Conservation (phyloP, 2,113 vertebrate genomes). For the Thamnaconus septentrionalis region DNA sequence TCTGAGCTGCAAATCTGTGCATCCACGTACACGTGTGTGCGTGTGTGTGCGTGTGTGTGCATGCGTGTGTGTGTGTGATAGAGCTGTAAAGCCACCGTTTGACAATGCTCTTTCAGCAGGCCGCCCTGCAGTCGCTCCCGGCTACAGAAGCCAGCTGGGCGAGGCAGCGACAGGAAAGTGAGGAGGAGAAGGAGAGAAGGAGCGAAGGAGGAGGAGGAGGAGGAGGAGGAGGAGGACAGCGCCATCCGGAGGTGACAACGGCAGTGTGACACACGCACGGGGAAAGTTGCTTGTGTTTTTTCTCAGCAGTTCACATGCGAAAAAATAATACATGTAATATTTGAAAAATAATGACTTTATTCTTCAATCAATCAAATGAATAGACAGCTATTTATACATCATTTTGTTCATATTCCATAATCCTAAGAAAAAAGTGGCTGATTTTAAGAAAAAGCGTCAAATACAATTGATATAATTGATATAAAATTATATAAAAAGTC, state of each 20-base stretch:
- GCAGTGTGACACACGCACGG: not conserved
- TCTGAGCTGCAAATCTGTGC: constrained; percentile 72
- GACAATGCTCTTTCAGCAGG: constrained; percentile 79
- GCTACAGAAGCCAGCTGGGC: constrained; percentile 77
- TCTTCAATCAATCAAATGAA: no score
- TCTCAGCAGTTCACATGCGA: not conserved
- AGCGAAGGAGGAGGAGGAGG: constrained; percentile 15
- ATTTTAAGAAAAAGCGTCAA: not conserved
- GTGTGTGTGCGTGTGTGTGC: constrained; percentile 42
- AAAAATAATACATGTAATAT: no score
- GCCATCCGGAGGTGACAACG: constrained; percentile 63
- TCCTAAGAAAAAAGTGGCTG: no score
- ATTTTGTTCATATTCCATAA: no score
- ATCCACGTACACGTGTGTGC: constrained; percentile 25
- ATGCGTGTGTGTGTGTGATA: constrained; percentile 41
- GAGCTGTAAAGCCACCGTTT: constrained; percentile 77
- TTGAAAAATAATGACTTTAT: no score
- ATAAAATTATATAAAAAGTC: not conserved
- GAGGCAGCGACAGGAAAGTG: constrained; percentile 39
- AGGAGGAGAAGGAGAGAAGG: constrained; percentile 31
- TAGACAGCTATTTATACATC: no score
- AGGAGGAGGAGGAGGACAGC: constrained; percentile 55
- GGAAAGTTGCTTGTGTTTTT: not conserved
- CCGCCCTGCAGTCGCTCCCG: constrained; percentile 69
- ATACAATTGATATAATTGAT: not conserved